Evolutionary conservation across 2,113 vertebrate genomes (phyloP), one percentile per base, ranked within the genome.

Genomic region (Lontra canadensis): DNA sequence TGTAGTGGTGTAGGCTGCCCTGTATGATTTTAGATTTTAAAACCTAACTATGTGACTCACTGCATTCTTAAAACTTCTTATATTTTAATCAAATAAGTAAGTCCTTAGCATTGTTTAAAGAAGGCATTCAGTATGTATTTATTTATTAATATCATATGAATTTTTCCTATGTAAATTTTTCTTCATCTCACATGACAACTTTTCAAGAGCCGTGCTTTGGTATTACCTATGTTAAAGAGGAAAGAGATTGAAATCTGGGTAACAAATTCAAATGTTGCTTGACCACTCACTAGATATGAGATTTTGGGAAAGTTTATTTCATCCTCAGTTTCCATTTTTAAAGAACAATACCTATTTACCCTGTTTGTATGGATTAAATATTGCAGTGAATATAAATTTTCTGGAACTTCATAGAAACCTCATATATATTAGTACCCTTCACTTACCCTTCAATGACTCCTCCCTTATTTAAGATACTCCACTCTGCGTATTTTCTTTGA

Each of bases 371-470:
- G 44, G 52, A 84, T 87, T 90, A 63, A 84, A 57, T 44, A 7
- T 88, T 65, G 2, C 23, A 82, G 49, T 59, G 61, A 84, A 89
- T 57, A 67, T 65, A 65, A 7, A 84, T 76, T 61, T 83, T 71
- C 71, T 86, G 15, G 59, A 84, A 96, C 4, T 83, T n/a, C 49
- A 26, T 15, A 93, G 42, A 61, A 47, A 29, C 85, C 65, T 93
- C 31, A 94, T 39, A 67, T 44, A n/a, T 12, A 25, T 93, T 49
- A 26, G 4, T 39, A 36, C 7, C 18, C 36, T 87, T 95, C 74
- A 82, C 47, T 93, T 76, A 61, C 6, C 39, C 31, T 95, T 93
- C 49, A 84, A 76, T 94, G 84, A 80, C 10, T 96, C 52, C 92
- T 98, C 20, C 42, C 20, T 82, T 81, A 74, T 49, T 90, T 47